Conservation (phyloP, 2,888 invertebrate genomes). For the Formica aserva region DNA sequence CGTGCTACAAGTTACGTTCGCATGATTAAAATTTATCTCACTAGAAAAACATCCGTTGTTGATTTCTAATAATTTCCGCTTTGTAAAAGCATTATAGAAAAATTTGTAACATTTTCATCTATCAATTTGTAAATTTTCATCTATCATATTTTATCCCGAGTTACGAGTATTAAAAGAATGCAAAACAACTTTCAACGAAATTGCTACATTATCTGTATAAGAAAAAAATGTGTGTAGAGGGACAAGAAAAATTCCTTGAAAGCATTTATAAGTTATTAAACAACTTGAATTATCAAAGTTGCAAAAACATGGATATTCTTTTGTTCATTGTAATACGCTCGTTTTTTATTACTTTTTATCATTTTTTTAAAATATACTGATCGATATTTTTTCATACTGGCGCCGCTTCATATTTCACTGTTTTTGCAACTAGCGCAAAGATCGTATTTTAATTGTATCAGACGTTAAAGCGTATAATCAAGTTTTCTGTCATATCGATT, state of each 20-base stretch:
- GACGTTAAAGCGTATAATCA: conserved; percentile 30
- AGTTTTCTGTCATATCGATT: conserved; percentile 42
- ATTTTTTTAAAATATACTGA: neutral
- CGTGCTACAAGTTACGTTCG: conserved; percentile 17
- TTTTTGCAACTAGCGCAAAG: neutral
- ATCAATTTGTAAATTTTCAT: neutral
- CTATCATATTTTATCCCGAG: neutral
- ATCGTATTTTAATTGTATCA: neutral
- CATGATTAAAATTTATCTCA: conserved; percentile 30
- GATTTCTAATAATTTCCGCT: neutral
- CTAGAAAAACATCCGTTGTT: neutral
- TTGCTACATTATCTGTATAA: neutral
- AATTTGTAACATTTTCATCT: neutral
- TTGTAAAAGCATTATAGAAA: neutral
- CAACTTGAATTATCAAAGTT: neutral
- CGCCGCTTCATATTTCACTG: neutral
- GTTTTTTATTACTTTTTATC: neutral
- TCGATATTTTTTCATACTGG: neutral
- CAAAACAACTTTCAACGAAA: neutral
- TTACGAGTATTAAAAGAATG: conserved; percentile 1
- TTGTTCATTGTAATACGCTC: neutral
- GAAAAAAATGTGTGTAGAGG: neutral
- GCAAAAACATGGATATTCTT: neutral
- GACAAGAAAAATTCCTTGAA: neutral
- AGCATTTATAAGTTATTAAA: neutral